Base-by-base conservation (phyloP, 2,797 vertebrate species). In the Euthynnus affinis region DNA sequence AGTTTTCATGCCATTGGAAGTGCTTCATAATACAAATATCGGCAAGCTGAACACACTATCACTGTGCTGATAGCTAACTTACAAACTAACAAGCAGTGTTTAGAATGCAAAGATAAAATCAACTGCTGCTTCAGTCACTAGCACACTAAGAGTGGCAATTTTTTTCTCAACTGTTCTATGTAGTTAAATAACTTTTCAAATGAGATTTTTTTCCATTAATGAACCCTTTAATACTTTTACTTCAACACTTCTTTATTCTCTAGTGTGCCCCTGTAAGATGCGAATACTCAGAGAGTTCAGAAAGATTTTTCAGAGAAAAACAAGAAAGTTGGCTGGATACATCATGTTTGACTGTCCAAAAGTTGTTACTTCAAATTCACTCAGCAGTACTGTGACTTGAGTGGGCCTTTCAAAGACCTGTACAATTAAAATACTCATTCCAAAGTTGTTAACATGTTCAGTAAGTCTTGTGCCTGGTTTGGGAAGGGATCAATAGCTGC, bases 401-500 rank as follows among this genome's bases (percentile, higher is more conserved):
- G 86, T 74, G 70, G 76, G 76, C 44, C 85, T 89, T 88, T 70
- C 70, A 89, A 90, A 94, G 87, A 88, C 64, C 71, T 81, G 74
- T 76, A 88, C 88, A 93, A 92, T 95, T 94, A 94, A 93, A 93
- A 94, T 89, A 88, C 72, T 82, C 74, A 87, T 90, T 88, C 69
- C 60, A 32, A 87, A 87, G 83, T 88, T 93, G 90, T 93, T 93
- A 94, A 93, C 92, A 91, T 90, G 89, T 95, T 93, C 88, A 82
- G 89, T 88, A 85, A 85, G 88, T 88, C 87, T 91, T 83, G 82
- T 82, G 87, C 89, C 89, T 93, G 90, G 80, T 92, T 93, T 88
- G 90, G 86, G 82, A 84, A 85, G 53, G 84, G 87, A 94, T 95
- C 92, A 92, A 95, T 95, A 94, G 86, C 92, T 94, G 93, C 90